phyloP scores from a whole-genome alignment of 2,113 vertebrate species.

The Phocoena sinus region DNA sequence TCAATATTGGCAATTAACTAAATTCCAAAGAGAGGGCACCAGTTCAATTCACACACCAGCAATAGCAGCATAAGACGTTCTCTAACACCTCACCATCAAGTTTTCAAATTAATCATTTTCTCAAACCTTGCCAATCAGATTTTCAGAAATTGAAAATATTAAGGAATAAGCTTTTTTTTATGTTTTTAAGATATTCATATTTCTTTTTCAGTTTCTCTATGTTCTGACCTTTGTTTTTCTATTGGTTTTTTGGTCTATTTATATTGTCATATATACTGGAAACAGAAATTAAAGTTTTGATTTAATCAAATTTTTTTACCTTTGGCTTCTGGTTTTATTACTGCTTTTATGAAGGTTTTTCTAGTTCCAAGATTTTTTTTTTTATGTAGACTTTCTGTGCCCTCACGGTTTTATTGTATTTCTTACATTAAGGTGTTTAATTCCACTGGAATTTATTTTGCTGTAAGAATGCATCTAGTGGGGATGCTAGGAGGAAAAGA shows the following conservation, averaged over 20 bases:
- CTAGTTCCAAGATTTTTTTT: background rate
- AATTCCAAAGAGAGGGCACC: background rate
- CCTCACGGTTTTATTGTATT: background rate
- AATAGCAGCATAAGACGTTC: background rate
- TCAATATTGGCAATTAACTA: background rate
- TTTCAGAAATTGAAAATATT: background rate
- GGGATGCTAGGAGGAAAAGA: background rate
- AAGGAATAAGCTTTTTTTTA: background rate
- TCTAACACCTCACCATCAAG: background rate
- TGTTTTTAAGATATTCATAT: background rate
- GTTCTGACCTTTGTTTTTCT: background rate
- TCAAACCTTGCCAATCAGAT: background rate
- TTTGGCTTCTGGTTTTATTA: background rate
- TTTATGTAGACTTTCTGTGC: background rate
- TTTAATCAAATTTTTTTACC: background rate
- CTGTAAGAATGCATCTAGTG: background rate
- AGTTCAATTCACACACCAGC: background rate
- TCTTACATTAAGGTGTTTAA: background rate
- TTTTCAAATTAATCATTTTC: background rate
- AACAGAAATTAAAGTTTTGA: background rate
- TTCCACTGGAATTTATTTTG: background rate
- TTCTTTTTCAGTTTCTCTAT: background rate
- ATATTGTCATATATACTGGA: background rate
- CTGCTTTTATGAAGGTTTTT: background rate
- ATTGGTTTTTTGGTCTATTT: background rate